Evolutionary conservation across 37 sponge, comb jelly and placozoan genomes (phyloP).

Genomic region (Hexactinellida sp.): DNA sequence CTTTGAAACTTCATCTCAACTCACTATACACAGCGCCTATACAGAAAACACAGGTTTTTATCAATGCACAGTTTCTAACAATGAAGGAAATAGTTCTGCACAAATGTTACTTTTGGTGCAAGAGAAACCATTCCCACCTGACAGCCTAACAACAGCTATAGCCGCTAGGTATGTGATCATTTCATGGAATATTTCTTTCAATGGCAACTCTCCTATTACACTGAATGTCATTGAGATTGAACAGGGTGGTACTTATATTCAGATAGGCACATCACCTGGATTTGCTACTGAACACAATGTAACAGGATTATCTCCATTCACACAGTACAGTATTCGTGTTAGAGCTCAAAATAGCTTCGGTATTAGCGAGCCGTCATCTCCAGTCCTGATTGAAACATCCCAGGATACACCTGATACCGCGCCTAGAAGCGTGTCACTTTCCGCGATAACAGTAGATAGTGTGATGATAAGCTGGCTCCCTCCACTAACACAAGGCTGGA

Average conservation of each 20-base stretch:
- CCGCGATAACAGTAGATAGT: neutral
- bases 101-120: neutral
- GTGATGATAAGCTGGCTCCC: neutral
- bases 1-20: neutral
- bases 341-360: neutral
- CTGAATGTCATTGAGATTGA: neutral
- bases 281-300: neutral
- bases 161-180: neutral
- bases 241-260: neutral
- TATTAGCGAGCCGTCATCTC: neutral
- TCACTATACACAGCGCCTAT: neutral
- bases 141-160: neutral
- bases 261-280: neutral
- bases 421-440: neutral
- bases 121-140: neutral
- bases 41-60: neutral
- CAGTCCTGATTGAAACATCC: neutral
- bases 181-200: neutral
- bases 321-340: neutral
- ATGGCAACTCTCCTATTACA: conserved; percentile 1
- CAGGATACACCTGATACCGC: neutral
- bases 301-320: neutral
- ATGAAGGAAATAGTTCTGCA: neutral
- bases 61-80: neutral
- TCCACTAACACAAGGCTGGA: neutral